phyloP scores from a whole-genome alignment of 2,797 vertebrate species.

The Pseudochirops corinnae region DNA sequence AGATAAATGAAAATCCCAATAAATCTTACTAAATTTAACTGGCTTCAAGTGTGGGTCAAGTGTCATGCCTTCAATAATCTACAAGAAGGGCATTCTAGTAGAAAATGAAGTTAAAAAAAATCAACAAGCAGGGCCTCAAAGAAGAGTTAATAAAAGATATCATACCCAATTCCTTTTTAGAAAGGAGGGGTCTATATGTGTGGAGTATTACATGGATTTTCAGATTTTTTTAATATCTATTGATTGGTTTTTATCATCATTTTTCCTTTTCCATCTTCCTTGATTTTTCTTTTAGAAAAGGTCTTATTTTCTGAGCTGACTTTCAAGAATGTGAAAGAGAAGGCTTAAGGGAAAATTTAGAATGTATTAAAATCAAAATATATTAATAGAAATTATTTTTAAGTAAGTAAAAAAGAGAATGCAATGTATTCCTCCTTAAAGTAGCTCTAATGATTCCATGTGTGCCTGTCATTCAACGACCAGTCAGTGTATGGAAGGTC shows the following conservation, averaged over 20 bases:
- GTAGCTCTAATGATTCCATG: not conserved
- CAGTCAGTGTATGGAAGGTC: not conserved
- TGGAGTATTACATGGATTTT: not conserved
- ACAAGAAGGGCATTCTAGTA: not conserved
- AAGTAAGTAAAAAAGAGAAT: not conserved
- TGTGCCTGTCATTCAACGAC: not conserved
- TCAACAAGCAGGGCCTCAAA: not conserved
- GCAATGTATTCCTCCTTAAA: not conserved
- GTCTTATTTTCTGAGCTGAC: not conserved
- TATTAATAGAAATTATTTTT: not conserved
- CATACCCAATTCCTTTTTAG: not conserved
- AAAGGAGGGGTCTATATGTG: not conserved
- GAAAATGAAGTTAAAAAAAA: not conserved
- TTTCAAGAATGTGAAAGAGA: not conserved
- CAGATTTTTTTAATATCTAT: not conserved
- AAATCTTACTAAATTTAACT: not conserved
- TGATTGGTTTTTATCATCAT: not conserved
- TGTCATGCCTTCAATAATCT: not conserved
- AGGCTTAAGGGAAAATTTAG: not conserved
- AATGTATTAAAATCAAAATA: not conserved
- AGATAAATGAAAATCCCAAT: not conserved
- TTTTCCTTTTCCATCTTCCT: not conserved
- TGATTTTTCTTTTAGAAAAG: not conserved
- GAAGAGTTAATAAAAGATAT: not conserved
- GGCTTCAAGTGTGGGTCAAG: not conserved